Conservation (phyloP, 2,113 vertebrate species). For the Onychostoma macrolepis region DNA sequence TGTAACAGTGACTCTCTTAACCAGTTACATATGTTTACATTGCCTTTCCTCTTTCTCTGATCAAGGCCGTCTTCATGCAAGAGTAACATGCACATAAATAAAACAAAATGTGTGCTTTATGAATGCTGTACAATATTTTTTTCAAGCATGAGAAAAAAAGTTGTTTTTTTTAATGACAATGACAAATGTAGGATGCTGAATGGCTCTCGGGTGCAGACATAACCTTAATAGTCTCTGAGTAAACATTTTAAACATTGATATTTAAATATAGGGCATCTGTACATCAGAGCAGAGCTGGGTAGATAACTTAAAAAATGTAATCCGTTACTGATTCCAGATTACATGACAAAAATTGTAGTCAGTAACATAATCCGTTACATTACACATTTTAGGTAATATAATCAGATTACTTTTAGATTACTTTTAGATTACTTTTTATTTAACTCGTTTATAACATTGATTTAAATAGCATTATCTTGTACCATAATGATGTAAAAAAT, state of each 20-base stretch:
- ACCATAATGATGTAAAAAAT: too few relatives aligned
- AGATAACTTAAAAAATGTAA: too few relatives aligned
- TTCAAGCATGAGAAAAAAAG: not conserved
- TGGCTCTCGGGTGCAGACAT: not conserved
- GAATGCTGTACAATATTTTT: not conserved
- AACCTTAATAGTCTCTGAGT: not conserved
- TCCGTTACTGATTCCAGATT: too few relatives aligned
- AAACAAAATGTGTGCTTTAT: not conserved
- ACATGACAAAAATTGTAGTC: too few relatives aligned
- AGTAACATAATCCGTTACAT: too few relatives aligned
- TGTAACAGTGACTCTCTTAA: constrained; percentile 9
- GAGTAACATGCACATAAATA: not conserved
- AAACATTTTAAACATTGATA: not conserved
- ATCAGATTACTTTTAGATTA: too few relatives aligned
- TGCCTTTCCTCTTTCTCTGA: constrained; percentile 22
- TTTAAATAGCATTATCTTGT: too few relatives aligned
- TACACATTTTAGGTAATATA: too few relatives aligned
- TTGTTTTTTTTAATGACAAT: not conserved
- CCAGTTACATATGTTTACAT: constrained; percentile 10
- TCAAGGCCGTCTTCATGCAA: not conserved
- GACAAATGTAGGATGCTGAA: not conserved
- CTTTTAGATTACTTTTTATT: too few relatives aligned
- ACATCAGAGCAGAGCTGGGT: too few relatives aligned
- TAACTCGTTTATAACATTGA: too few relatives aligned
- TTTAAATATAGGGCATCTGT: too few relatives aligned